Percentiles rank a stretch among this genome's conserved stretches.
These are phyloP conservation scores for Leucophora obtusa DNA, from an alignment of 2,888 invertebrate genomes.

Conservation along the genomic window DNA sequence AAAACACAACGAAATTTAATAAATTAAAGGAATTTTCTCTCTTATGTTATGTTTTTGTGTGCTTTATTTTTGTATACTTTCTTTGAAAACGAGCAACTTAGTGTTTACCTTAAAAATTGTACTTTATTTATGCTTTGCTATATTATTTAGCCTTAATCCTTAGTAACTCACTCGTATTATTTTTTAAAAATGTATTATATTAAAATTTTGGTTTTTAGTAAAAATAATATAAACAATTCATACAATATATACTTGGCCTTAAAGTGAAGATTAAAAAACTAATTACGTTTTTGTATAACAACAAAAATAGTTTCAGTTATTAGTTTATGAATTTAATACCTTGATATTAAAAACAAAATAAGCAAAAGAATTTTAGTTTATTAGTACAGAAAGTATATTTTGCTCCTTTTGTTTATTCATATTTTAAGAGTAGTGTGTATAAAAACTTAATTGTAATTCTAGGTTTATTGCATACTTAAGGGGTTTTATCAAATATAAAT, in stretches of 20 bases:
- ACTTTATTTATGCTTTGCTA: too few species aligned
- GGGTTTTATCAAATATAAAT: conserved; percentile 24
- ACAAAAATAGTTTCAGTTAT: conserved; percentile 6
- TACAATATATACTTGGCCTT: conserved; percentile 15
- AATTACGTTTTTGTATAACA: conserved; percentile 29
- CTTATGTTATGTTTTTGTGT: too few species aligned
- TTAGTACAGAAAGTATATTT: neutral
- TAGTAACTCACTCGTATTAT: neutral
- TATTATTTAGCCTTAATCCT: too few species aligned
- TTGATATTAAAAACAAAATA: conserved; percentile 11
- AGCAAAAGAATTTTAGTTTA: conserved; percentile 7
- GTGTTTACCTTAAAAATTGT: too few species aligned
- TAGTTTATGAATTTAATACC: conserved; percentile 33
- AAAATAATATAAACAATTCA: neutral
- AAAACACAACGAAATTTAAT: too few species aligned
- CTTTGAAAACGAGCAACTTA: too few species aligned
- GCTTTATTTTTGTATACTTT: too few species aligned
- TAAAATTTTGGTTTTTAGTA: too few species aligned
- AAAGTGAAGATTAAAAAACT: conserved; percentile 31
- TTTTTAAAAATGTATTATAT: too few species aligned
- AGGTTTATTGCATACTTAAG: conserved; percentile 42
- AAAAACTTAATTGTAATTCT: conserved; percentile 25
- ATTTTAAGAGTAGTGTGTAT: neutral
- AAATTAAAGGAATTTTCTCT: too few species aligned
- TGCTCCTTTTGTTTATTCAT: neutral